Base-by-base conservation (phyloP, 2,113 vertebrate genomes). In the Anser cygnoides region DNA sequence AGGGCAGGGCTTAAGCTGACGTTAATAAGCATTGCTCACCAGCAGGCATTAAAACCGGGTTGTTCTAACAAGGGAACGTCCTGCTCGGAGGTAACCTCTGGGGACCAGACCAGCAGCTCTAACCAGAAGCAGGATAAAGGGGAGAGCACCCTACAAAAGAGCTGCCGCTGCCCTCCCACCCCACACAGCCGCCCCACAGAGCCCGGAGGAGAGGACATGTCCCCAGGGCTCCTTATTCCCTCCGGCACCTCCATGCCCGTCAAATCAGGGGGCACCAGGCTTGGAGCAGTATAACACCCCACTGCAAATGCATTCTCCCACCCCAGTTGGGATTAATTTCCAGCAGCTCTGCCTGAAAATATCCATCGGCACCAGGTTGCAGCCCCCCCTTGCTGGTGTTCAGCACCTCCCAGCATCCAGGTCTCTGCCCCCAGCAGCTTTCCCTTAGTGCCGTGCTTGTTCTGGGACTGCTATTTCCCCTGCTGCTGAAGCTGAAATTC, bases 151-250 rank as follows among this genome's bases (percentile, higher is more conserved):
- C 80, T 74, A 35, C 26, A 57, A 50, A 17, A 52, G 57, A 81
- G 33, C 10, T 0, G 1, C 25, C 16, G 41, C 12, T 84, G 25
- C 28, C 9, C 2, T 41, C 41, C 37, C 57, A 22, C 2, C 19
- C 62, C 74, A 75, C 55, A 58, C 13, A 11, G 50, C 9, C 2
- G 33, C 63, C 6, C 11, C 67, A 46, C 43, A 3, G 31, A 44
- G 8, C 68, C 52, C 22, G 33, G 78, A 18, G 18, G 3, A 37
- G 20, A 70, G 65, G 35, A 37, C 37, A 26, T 58, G 6, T 29
- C 54, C 22, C 72, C 6, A 1, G 4, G n/a, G 37, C 66, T 62
- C 37, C 49, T 29, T 10, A 6, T 76, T 68, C 55, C 58, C 76
- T 20, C 15, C 14, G 13, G 3, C 29, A 74, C 9, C 1, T 8